Evolutionary conservation across 2,797 vertebrate genomes (phyloP).

Genomic region (Erethizon dorsatum): DNA sequence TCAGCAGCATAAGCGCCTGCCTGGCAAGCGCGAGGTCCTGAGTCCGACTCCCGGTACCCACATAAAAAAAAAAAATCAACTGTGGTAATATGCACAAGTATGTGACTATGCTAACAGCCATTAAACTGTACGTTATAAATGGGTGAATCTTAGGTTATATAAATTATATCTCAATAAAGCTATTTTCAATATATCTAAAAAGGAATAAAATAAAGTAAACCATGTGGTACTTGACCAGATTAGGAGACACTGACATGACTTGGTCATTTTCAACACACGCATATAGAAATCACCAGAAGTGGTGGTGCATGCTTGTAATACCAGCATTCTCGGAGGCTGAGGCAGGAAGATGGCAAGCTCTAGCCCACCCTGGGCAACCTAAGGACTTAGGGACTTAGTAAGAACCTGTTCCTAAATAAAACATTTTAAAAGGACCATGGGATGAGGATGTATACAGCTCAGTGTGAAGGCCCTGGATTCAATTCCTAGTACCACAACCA

Average conservation of each 20-base stretch:
- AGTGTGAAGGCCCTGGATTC: background rate
- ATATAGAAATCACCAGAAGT: background rate
- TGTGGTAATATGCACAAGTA: background rate
- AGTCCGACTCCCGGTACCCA: no score
- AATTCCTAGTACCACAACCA: background rate
- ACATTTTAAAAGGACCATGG: background rate
- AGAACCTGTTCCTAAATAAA: background rate
- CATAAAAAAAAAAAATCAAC: background rate
- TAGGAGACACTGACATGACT: background rate
- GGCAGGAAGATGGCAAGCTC: background rate
- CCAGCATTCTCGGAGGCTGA: background rate
- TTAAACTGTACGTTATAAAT: background rate
- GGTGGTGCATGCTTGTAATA: background rate
- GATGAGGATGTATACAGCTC: background rate
- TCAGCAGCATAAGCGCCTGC: no score
- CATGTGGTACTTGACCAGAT: background rate
- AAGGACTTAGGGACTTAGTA: background rate
- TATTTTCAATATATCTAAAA: slow-evolving; percentile 32
- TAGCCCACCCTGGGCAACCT: background rate
- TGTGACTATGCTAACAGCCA: background rate
- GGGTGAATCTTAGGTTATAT: background rate
- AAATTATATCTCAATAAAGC: slow-evolving; percentile 30
- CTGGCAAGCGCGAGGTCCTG: no score
- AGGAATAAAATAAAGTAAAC: slow-evolving; percentile 27
- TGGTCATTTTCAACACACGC: background rate